Evolutionary conservation across 2,113 vertebrate species (phyloP).

Genomic region (Catharus minimus): DNA sequence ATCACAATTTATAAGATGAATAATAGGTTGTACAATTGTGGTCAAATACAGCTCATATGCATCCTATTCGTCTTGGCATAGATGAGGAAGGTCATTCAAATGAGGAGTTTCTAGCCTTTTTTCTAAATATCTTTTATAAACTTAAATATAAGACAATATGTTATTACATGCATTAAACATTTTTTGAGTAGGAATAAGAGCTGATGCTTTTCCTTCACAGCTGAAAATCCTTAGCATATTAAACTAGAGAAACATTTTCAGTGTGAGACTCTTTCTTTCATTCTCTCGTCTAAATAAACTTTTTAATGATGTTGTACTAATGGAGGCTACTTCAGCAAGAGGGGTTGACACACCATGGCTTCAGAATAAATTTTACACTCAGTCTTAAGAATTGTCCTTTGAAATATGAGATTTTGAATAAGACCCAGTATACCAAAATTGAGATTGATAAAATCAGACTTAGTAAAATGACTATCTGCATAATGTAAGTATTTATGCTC

Average conservation of each 20-base stretch:
- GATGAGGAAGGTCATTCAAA: background rate
- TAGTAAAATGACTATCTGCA: background rate
- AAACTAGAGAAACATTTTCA: background rate
- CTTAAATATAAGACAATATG: background rate
- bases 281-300: background rate
- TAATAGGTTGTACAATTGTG: background rate
- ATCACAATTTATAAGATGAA: background rate
- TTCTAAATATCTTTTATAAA: background rate
- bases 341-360: background rate
- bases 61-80: background rate
- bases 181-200: background rate
- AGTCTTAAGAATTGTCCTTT: background rate
- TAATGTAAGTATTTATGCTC: background rate
- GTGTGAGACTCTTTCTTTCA: background rate
- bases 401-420: background rate
- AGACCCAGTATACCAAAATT: background rate
- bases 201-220: background rate
- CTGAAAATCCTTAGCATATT: background rate
- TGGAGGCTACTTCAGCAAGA: background rate
- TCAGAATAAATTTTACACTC: background rate
- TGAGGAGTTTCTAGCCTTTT: background rate
- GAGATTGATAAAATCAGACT: background rate
- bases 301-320: fast-evolving
- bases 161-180: background rate
- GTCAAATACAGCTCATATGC: background rate